Conservation (phyloP, 2,797 vertebrate species). For the Channallabes apus region DNA sequence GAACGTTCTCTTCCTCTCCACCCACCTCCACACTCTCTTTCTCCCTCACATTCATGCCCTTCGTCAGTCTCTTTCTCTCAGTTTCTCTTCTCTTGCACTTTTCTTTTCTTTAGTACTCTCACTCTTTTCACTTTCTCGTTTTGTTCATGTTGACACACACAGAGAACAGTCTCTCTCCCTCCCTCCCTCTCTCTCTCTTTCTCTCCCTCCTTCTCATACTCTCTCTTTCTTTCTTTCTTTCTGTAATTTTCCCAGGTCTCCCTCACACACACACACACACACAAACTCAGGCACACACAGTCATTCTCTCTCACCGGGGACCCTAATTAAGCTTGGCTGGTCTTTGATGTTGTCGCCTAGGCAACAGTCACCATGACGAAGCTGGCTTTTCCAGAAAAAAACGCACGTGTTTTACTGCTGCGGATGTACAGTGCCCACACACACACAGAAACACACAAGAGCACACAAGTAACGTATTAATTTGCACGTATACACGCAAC, state of each 20-base stretch:
- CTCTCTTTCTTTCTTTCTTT: not conserved
- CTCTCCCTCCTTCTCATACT: conserved; percentile 21
- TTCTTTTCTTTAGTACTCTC: not conserved
- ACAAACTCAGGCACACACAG: conserved; percentile 56
- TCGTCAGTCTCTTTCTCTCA: conserved; percentile 38
- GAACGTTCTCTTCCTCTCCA: conserved; percentile 55
- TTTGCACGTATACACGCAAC: not conserved
- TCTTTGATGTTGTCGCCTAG: conserved; percentile 86
- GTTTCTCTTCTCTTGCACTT: not conserved
- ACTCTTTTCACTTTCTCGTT: not conserved
- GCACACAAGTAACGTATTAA: conserved; percentile 48
- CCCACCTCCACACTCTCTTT: conserved; percentile 47
- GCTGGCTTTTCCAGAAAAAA: conserved; percentile 71
- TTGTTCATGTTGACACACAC: conserved; percentile 20
- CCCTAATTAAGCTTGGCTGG: conserved; percentile 83
- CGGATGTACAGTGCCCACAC: conserved; percentile 48
- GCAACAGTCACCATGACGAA: conserved; percentile 85
- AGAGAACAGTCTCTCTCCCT: not conserved
- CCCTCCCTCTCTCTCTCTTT: conserved; percentile 16
- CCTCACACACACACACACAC: conserved; percentile 34
- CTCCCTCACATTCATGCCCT: conserved; percentile 46
- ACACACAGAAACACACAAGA: conserved; percentile 61
- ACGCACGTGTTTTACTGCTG: conserved; percentile 54
- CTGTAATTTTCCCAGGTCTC: conserved; percentile 18
- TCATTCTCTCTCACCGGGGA: conserved; percentile 71